Conservation (phyloP, 2,113 vertebrate species). For the Phodopus roborovskii region DNA sequence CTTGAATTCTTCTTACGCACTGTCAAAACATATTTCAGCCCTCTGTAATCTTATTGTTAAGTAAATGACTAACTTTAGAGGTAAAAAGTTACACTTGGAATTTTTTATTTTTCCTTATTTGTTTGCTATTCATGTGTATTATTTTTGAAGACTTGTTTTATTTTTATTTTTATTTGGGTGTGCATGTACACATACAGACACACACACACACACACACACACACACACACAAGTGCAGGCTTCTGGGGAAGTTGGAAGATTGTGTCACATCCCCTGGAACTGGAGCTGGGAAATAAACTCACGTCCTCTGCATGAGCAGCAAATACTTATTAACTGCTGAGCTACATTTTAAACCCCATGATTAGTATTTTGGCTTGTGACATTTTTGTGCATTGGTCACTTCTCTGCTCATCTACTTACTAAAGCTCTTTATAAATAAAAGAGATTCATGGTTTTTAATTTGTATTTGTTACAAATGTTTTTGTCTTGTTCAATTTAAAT, state of each 20-base stretch:
- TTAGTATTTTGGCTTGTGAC: neutral
- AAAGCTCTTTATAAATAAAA: neutral
- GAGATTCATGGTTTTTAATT: neutral
- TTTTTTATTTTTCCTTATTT: neutral
- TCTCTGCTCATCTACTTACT: neutral
- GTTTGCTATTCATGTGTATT: neutral
- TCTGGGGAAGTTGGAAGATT: neutral
- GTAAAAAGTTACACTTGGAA: conserved; percentile 20
- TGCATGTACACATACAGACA: neutral
- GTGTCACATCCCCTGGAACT: neutral
- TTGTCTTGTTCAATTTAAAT: conserved; percentile 16
- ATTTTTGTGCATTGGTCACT: neutral
- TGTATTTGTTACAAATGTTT: neutral
- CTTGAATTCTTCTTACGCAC: conserved; percentile 16
- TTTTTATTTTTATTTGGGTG: neutral
- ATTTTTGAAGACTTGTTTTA: neutral
- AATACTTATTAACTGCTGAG: neutral
- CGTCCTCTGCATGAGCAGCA: no score
- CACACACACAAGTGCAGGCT: neutral
- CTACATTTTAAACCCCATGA: neutral
- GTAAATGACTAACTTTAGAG: neutral
- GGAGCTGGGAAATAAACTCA: neutral
- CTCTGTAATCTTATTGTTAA: conserved; percentile 49
- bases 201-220: neutral
- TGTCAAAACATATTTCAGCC: conserved; percentile 55